Conservation (phyloP, 2,888 invertebrate species). For the Thereva unica region DNA sequence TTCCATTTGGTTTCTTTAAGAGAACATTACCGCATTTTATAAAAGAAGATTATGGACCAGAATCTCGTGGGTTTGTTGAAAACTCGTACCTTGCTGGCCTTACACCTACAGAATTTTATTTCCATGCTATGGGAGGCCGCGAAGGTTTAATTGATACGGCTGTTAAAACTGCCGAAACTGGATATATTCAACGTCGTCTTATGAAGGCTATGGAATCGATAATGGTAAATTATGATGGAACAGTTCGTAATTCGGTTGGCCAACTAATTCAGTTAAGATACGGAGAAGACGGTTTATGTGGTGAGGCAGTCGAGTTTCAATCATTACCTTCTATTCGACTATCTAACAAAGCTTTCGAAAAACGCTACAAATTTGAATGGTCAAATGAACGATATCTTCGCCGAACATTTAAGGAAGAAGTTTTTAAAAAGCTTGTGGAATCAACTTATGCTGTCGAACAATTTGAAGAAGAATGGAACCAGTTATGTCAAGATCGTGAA, state of each 20-base stretch:
- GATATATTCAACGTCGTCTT: constrained; percentile 98
- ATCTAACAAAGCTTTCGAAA: constrained; percentile 93
- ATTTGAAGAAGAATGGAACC: constrained; percentile 96
- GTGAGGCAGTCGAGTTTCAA: constrained; percentile 95
- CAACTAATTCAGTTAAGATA: constrained; percentile 95
- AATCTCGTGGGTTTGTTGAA: constrained; percentile 99
- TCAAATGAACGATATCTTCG: constrained; percentile 91
- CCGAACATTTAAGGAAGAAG: constrained; percentile 90
- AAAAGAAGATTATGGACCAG: constrained; percentile 99
- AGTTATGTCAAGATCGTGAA: constrained; percentile 84
- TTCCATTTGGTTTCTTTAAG: constrained; percentile 98
- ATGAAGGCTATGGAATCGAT: constrained; percentile 99
- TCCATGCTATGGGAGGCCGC: constrained; percentile 99
- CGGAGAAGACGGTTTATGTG: constrained; percentile 98
- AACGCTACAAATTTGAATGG: constrained; percentile 93
- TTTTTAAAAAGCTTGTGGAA: constrained; percentile 90
- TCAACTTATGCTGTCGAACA: constrained; percentile 89
- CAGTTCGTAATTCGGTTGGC: constrained; percentile 94
- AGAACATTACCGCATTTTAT: constrained; percentile 99
- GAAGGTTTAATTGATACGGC: constrained; percentile 99
- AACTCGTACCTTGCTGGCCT: constrained; percentile 99
- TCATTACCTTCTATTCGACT: constrained; percentile 88
- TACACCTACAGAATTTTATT: constrained; percentile 99
- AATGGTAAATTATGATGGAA: constrained; percentile 98
- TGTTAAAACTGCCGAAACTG: constrained; percentile 99